Conservation (phyloP, 2,113 vertebrate species). For the Scomber scombrus region DNA sequence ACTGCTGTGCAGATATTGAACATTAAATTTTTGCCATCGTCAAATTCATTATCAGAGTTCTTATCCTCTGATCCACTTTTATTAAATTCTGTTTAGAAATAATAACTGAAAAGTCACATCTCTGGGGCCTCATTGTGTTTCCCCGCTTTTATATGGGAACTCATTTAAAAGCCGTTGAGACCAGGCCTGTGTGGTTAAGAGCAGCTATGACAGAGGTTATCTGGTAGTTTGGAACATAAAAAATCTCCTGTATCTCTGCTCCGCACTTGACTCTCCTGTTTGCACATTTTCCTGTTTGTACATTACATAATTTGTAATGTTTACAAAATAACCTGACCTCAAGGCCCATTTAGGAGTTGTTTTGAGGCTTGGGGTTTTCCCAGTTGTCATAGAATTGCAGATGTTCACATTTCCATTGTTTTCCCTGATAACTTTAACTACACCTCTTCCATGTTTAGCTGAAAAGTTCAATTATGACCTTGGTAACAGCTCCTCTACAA, state of each 20-base stretch:
- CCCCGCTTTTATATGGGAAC: conserved; percentile 24
- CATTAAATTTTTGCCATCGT: conserved; percentile 46
- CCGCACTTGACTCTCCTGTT: too few species aligned
- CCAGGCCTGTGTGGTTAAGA: conserved; percentile 1
- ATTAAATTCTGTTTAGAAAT: conserved; percentile 27
- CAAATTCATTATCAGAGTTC: conserved; percentile 53
- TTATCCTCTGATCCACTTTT: conserved; percentile 34
- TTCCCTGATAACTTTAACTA: too few species aligned
- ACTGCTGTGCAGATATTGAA: conserved; percentile 42
- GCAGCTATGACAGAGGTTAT: conserved; percentile 8
- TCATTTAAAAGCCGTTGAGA: conserved; percentile 18
- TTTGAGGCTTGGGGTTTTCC: too few species aligned
- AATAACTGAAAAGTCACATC: conserved; percentile 31
- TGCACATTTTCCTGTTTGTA: too few species aligned
- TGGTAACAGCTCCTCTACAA: too few species aligned
- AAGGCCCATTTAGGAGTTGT: not conserved
- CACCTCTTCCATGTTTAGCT: too few species aligned
- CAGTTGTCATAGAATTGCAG: too few species aligned
- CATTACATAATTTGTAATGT: too few species aligned
- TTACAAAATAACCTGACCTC: not conserved
- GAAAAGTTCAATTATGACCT: too few species aligned
- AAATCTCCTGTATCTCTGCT: too few species aligned
- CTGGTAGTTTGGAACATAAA: conserved; percentile 1
- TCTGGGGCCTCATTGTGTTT: not conserved
- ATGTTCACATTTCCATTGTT: too few species aligned